These are phyloP conservation scores for Brenthis daphne DNA, from an alignment of 2,888 invertebrate genomes.

Conservation along the genomic window DNA sequence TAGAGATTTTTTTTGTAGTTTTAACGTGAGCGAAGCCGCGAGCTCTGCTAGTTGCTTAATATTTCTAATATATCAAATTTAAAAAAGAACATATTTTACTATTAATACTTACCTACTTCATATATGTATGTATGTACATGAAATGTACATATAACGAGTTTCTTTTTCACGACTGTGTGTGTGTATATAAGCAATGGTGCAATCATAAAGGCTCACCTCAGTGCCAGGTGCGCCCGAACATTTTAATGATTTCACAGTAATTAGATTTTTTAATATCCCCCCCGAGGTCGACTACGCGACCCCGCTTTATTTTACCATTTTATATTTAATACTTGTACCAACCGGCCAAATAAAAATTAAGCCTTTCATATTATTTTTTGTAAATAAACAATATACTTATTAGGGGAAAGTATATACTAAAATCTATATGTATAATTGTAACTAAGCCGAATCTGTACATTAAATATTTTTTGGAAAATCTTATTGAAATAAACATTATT, in stretches of 20 bases:
- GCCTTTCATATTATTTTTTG: slow-evolving; percentile 3
- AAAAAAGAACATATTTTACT: too few relatives aligned
- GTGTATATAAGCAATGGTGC: slow-evolving; percentile 20
- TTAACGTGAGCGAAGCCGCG: too few relatives aligned
- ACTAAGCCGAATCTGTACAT: too few relatives aligned
- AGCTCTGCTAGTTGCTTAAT: too few relatives aligned
- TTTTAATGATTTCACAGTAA: slow-evolving; percentile 60
- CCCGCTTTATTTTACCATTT: slow-evolving; percentile 49
- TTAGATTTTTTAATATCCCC: slow-evolving; percentile 63
- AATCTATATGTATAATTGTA: too few relatives aligned
- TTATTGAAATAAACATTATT: too few relatives aligned
- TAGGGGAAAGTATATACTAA: background rate
- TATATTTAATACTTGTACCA: slow-evolving; percentile 29
- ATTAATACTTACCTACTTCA: background rate
- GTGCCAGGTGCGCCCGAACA: slow-evolving; percentile 47
- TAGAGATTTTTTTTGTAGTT: too few relatives aligned
- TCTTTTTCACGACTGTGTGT: slow-evolving; percentile 10
- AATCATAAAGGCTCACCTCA: slow-evolving; percentile 35
- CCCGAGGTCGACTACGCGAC: slow-evolving; percentile 54
- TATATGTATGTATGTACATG: background rate
- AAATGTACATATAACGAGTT: slow-evolving; percentile 5
- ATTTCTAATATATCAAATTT: too few relatives aligned
- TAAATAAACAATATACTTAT: background rate
- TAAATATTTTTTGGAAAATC: too few relatives aligned
- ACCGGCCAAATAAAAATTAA: slow-evolving; percentile 15